These are phyloP conservation scores for Lontra canadensis DNA, from an alignment of 2,113 vertebrate species.

Conservation along the genomic window DNA sequence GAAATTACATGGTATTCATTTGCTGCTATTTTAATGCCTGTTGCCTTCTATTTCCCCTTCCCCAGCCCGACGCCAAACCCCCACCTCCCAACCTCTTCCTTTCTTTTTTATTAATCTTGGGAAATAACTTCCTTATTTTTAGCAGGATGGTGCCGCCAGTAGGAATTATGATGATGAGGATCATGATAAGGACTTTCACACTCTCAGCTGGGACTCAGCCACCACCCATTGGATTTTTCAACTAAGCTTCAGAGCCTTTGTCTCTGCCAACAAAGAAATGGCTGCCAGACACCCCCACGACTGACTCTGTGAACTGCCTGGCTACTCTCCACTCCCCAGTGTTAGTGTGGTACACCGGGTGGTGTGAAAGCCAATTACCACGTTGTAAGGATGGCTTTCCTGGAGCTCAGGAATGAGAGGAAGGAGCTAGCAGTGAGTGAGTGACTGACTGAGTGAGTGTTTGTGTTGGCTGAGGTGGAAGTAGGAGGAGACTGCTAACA, in stretches of 20 bases:
- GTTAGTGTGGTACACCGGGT: neutral
- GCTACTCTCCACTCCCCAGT: neutral
- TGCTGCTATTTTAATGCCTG: conserved; percentile 72
- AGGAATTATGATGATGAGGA: neutral
- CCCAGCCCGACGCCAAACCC: neutral
- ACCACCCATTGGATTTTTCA: conserved; percentile 36
- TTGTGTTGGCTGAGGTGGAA: neutral
- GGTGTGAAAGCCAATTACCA: neutral
- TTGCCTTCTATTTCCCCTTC: neutral
- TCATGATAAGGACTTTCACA: conserved; percentile 17
- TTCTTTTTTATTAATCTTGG: conserved; percentile 57
- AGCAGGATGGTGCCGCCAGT: neutral
- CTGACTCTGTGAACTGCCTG: neutral
- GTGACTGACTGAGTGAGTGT: neutral
- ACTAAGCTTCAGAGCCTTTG: conserved; percentile 11
- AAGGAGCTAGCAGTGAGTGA: neutral
- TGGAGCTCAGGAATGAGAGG: neutral
- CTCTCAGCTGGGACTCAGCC: neutral
- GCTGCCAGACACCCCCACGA: neutral
- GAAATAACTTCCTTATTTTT: conserved; percentile 62
- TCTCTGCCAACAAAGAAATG: conserved; percentile 25
- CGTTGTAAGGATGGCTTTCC: neutral
- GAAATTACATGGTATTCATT: conserved; percentile 66
- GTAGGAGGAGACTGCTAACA: neutral
- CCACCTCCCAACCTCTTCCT: neutral